phyloP scores from a whole-genome alignment of 2,888 invertebrate species.

The Baronia brevicornis region DNA sequence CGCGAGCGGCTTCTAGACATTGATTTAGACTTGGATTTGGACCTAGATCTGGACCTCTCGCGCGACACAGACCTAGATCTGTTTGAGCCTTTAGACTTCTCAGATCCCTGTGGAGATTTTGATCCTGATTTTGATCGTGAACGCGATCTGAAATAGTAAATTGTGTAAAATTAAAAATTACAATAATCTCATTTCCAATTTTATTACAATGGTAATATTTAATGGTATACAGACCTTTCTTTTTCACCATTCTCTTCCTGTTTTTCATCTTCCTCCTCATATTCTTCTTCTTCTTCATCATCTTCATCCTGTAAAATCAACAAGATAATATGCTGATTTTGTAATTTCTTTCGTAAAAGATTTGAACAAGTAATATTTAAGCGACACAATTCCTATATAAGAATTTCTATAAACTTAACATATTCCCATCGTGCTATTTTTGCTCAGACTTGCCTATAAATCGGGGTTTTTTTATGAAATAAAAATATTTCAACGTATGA shows the following conservation, averaged over 20 bases:
- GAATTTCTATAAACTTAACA: too few relatives aligned
- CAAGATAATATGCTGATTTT: conserved; percentile 2
- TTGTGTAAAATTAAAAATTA: too few relatives aligned
- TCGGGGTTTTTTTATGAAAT: too few relatives aligned
- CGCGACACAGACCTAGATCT: conserved; percentile 35
- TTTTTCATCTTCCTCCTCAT: conserved; percentile 78
- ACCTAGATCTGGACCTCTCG: conserved; percentile 31
- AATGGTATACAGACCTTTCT: conserved; percentile 48
- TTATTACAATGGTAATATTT: too few relatives aligned
- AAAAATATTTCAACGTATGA: too few relatives aligned
- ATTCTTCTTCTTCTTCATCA: conserved; percentile 79
- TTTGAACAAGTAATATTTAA: too few relatives aligned
- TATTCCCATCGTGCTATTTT: too few relatives aligned
- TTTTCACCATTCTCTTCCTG: conserved; percentile 61
- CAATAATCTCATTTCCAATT: too few relatives aligned
- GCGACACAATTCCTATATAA: too few relatives aligned
- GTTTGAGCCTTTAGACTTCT: conserved; percentile 37
- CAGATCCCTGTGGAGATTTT: conserved; percentile 25
- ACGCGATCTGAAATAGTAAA: conserved; percentile 28
- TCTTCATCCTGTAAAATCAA: conserved; percentile 51
- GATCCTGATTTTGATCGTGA: conserved; percentile 36
- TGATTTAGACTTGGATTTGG: conserved; percentile 47
- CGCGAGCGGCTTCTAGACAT: conserved; percentile 48
- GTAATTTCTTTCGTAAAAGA: too few relatives aligned
- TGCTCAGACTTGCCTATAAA: too few relatives aligned